These are phyloP conservation scores for Volucella zonaria DNA, from an alignment of 2,888 invertebrate genomes.

Conservation along the genomic window DNA sequence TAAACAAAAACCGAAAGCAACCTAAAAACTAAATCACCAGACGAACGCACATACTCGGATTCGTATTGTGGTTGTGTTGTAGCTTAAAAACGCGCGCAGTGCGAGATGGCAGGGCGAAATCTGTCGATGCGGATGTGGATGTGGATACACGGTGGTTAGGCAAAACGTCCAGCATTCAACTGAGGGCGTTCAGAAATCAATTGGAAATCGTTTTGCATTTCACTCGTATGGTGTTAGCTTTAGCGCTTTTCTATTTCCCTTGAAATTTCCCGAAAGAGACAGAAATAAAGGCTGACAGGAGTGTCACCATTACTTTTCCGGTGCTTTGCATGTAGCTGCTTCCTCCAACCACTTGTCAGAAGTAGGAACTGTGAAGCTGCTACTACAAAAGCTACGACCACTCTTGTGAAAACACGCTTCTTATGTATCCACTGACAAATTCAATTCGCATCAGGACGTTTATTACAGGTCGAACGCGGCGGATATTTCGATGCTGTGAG, in stretches of 20 bases:
- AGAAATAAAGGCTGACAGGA: slow-evolving; percentile 41
- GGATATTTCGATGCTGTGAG: too few relatives aligned
- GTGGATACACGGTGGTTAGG: neutral
- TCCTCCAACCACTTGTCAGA: slow-evolving; percentile 45
- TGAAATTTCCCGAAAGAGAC: slow-evolving; percentile 9
- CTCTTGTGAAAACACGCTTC: too few relatives aligned
- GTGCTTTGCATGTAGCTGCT: slow-evolving; percentile 10
- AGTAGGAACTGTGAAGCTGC: slow-evolving; percentile 20
- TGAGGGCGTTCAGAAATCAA: slow-evolving; percentile 68
- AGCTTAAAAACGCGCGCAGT: neutral
- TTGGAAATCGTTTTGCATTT: slow-evolving; percentile 69
- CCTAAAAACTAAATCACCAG: slow-evolving; percentile 66
- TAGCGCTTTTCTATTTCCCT: slow-evolving; percentile 26
- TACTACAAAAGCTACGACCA: neutral
- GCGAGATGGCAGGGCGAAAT: slow-evolving; percentile 30
- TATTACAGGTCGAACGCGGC: too few relatives aligned
- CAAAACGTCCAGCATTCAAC: slow-evolving; percentile 20
- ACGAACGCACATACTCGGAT: slow-evolving; percentile 47
- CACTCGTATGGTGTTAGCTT: slow-evolving; percentile 29
- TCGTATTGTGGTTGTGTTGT: neutral
- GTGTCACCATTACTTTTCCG: slow-evolving; percentile 56
- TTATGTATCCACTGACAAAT: too few relatives aligned
- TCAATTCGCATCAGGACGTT: too few relatives aligned
- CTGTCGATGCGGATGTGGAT: slow-evolving; percentile 40
- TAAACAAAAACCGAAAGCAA: slow-evolving; percentile 34